Evolutionary conservation across 2,888 invertebrate genomes (phyloP), one percentile per base, ranked within the genome.

Genomic region (Pharmacophagus antenor): DNA sequence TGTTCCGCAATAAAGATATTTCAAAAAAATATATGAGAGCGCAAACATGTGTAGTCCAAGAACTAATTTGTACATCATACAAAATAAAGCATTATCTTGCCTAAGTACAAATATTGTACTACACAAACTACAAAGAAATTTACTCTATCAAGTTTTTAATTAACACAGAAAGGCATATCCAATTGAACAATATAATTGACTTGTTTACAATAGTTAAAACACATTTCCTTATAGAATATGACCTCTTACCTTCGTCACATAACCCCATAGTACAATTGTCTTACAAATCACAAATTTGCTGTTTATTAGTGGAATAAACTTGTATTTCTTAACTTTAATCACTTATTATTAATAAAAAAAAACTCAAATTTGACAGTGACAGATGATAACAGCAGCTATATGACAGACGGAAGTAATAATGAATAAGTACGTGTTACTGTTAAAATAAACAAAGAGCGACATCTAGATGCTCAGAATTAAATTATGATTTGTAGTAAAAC

Each of bases 201-300:
- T 84, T 85, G 83, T 88, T 86, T 86, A 85, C 78, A 69, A 70
- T 63, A 62, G 68, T 66, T 59, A 70, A 60, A 64, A 65, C 63
- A 59, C 51, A 31, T 27, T 55, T 48, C 52, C 54, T 56, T 58
- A 62, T 70, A 69, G 56, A 66, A 63, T 63, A 57, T 56, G 61
- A 63, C 62, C 62, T 65, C 71, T 84, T 73, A 89, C 88, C 89
- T 75, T 88, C 88, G 65, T 89, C 86, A 65, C 89, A 88, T 63
- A 88, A 82, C 63, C 89, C 88, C 88, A 89, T 89, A 60, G 56
- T 68, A 62, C 54, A 57, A 22, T 57, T 25, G 25, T 54, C 57
- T 27, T 51, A 22, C 15, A n/a, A 54, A 48, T 25, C 62, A 61
- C 58, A 56, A 56, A 12, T 17, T 55, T 37, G 21, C 7, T 20